phyloP scores from a whole-genome alignment of 2,797 vertebrate species.

The Ficedula albicollis region DNA sequence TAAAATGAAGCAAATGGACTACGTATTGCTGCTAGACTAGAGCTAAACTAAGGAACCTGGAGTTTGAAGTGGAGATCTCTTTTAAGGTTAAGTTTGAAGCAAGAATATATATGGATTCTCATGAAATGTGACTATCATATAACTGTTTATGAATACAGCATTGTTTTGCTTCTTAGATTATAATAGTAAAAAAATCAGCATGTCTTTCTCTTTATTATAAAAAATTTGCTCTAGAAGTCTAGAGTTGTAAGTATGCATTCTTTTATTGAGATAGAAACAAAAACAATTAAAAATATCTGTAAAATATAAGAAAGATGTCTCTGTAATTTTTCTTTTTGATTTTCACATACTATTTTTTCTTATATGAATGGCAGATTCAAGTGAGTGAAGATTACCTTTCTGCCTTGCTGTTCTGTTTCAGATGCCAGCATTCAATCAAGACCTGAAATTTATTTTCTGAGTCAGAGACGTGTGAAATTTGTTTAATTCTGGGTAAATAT shows the following conservation, averaged over 20 bases:
- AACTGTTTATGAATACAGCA: neutral
- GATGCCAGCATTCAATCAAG: neutral
- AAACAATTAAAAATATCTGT: neutral
- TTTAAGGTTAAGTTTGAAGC: neutral
- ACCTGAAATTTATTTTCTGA: neutral
- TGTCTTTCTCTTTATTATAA: neutral
- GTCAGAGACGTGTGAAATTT: neutral
- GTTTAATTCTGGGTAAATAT: neutral
- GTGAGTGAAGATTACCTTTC: neutral
- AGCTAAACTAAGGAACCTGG: neutral
- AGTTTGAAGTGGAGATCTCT: neutral
- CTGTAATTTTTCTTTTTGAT: neutral
- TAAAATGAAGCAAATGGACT: neutral
- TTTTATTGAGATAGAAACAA: neutral
- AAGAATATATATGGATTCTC: neutral
- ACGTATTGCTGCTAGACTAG: neutral
- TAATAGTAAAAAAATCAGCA: neutral
- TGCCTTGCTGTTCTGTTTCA: neutral
- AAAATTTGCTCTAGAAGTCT: neutral
- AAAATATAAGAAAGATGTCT: neutral
- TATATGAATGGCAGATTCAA: neutral
- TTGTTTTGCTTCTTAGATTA: neutral
- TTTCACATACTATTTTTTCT: neutral
- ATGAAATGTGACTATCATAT: neutral
- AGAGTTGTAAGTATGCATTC: neutral